Evolutionary conservation across 2,113 vertebrate species (phyloP).

Genomic region (Oreochromis aureus): DNA sequence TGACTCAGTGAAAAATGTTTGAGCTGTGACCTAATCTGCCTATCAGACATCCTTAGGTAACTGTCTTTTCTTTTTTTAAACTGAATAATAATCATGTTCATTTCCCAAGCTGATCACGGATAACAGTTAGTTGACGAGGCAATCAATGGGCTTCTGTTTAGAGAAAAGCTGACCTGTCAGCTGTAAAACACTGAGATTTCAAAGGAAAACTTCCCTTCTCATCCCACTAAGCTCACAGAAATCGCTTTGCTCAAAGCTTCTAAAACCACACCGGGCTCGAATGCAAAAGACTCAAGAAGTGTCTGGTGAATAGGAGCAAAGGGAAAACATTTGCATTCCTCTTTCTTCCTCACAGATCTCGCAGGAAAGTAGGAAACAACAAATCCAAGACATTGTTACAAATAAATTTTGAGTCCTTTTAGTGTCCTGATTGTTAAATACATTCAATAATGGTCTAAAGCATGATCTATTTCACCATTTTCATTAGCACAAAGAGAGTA

Average conservation of each 20-base stretch:
- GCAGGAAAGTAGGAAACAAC: neutral
- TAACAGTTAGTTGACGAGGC: constrained; percentile 4
- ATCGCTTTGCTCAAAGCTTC: neutral
- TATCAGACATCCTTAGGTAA: neutral
- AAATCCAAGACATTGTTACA: neutral
- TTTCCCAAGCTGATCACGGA: neutral
- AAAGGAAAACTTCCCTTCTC: neutral
- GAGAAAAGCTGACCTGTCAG: neutral
- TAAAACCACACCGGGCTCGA: neutral
- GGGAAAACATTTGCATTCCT: neutral
- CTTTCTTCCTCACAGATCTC: neutral
- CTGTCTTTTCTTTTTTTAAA: neutral
- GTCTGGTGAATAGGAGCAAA: neutral
- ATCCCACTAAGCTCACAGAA: neutral
- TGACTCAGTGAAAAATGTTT: neutral
- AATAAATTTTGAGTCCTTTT: neutral
- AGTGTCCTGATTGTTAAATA: neutral
- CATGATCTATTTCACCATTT: neutral
- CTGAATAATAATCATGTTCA: neutral
- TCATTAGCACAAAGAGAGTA: neutral
- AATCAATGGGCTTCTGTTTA: constrained; percentile 10
- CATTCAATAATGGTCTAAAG: neutral
- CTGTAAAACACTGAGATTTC: neutral
- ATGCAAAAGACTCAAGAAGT: neutral
- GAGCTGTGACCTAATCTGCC: neutral